Evolutionary conservation across 1,140 invertebrate species (phyloP).

Genomic region (Drosophila nasuta): DNA sequence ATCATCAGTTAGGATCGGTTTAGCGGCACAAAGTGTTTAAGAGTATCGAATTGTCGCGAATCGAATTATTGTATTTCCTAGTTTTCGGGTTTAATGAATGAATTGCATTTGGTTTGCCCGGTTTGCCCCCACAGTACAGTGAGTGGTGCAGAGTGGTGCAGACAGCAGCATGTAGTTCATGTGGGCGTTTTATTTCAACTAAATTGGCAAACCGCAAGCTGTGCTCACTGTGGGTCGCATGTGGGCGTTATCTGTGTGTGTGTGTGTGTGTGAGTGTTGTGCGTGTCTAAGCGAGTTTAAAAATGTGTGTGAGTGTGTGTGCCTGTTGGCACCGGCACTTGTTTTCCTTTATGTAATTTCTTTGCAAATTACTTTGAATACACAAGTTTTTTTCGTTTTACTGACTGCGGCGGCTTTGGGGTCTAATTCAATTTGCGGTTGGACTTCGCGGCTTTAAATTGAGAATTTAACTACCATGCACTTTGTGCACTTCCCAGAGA

Average conservation of each 20-base stretch:
- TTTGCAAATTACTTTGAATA: constrained; percentile 74
- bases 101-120: constrained; percentile 64
- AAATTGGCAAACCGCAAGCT: constrained; percentile 73
- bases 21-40: not conserved
- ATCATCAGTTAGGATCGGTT: not conserved
- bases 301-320: constrained; percentile 27
- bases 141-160: constrained; percentile 35
- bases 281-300: constrained; percentile 13
- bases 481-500: constrained; percentile 47
- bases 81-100: constrained; percentile 55
- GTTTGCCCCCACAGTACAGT: constrained; percentile 75
- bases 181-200: constrained; percentile 79
- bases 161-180: constrained; percentile 49
- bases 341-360: constrained; percentile 81
- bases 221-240: constrained; percentile 45
- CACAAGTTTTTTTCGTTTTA: constrained; percentile 38
- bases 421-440: constrained; percentile 78
- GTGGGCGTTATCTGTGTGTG: constrained; percentile 59
- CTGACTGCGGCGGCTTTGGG: constrained; percentile 24
- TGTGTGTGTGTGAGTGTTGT: constrained; percentile 26
- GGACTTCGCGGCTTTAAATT: constrained; percentile 31
- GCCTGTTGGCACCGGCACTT: constrained; percentile 60
- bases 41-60: constrained; percentile 20
- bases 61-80: constrained; percentile 13
- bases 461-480: constrained; percentile 35